Evolutionary conservation across 2,113 vertebrate genomes (phyloP).

Genomic region (Rissa tridactyla): DNA sequence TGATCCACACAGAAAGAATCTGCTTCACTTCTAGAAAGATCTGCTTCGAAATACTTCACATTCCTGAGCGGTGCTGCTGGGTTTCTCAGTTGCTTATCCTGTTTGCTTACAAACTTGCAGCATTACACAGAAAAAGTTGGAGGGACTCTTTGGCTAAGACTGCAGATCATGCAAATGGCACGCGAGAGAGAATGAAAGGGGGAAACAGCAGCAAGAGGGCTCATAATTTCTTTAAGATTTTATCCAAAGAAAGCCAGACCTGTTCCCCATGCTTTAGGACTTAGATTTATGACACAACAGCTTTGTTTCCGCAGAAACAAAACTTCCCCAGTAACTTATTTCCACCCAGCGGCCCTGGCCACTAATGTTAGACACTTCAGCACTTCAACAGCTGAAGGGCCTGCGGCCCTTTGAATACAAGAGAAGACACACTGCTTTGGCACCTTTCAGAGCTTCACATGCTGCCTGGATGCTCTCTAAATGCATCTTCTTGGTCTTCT

Average conservation of each 20-base stretch:
- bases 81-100: neutral
- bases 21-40: constrained; percentile 31
- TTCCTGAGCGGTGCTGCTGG: neutral
- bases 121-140: neutral
- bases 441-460: neutral
- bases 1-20: constrained; percentile 44
- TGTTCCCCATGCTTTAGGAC: neutral
- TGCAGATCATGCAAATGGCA: constrained; percentile 12
- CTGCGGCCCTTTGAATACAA: neutral
- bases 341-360: neutral
- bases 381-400: neutral
- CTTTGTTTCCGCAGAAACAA: constrained; percentile 27
- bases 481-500: neutral
- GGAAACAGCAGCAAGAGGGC: neutral
- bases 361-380: neutral
- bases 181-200: neutral
- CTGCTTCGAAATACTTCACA: constrained; percentile 27
- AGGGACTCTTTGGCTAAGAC: neutral
- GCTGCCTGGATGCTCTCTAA: neutral
- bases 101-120: neutral
- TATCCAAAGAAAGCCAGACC: constrained; percentile 30
- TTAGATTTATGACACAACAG: neutral
- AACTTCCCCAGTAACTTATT: neutral
- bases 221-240: neutral
- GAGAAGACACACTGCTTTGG: neutral